Conservation (phyloP, 2,888 invertebrate species). For the Cryptus armator region DNA sequence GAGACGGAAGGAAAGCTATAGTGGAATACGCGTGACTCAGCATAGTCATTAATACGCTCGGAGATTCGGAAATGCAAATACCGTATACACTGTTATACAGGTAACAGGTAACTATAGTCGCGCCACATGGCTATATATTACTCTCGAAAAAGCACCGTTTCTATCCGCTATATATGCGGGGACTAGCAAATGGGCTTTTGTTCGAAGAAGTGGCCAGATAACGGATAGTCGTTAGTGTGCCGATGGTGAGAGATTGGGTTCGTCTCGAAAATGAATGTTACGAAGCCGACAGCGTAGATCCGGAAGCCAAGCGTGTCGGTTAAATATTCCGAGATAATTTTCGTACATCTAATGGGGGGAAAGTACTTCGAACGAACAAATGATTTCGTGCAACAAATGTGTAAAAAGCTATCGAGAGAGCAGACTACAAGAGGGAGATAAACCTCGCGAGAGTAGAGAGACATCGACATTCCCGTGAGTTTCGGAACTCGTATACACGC, state of each 20-base stretch:
- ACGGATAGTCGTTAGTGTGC: slow-evolving; percentile 60
- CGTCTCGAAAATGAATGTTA: slow-evolving; percentile 49
- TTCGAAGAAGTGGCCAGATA: slow-evolving; percentile 53
- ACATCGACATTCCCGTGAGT: not conserved
- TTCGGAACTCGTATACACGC: not conserved
- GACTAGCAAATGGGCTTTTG: slow-evolving; percentile 45
- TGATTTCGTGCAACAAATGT: not conserved
- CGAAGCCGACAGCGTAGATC: slow-evolving; percentile 11
- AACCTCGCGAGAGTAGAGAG: not conserved
- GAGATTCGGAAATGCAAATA: slow-evolving; percentile 53
- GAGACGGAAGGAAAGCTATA: slow-evolving; percentile 13
- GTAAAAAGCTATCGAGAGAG: not conserved
- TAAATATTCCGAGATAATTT: slow-evolving; percentile 1
- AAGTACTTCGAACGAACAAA: not conserved
- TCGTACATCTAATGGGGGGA: not conserved
- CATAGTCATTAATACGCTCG: slow-evolving; percentile 41
- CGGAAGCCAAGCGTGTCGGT: slow-evolving; percentile 16
- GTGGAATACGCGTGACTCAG: slow-evolving; percentile 28
- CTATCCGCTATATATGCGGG: not conserved
- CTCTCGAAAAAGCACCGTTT: slow-evolving; percentile 48
- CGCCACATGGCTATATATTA: not conserved
- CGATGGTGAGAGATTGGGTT: slow-evolving; percentile 58
- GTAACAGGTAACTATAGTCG: slow-evolving; percentile 12
- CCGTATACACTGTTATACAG: slow-evolving; percentile 17
- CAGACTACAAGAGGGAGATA: not conserved